These are phyloP conservation scores for Mactromeris polynyma DNA, from an alignment of 2,888 invertebrate genomes.

Conservation along the genomic window DNA sequence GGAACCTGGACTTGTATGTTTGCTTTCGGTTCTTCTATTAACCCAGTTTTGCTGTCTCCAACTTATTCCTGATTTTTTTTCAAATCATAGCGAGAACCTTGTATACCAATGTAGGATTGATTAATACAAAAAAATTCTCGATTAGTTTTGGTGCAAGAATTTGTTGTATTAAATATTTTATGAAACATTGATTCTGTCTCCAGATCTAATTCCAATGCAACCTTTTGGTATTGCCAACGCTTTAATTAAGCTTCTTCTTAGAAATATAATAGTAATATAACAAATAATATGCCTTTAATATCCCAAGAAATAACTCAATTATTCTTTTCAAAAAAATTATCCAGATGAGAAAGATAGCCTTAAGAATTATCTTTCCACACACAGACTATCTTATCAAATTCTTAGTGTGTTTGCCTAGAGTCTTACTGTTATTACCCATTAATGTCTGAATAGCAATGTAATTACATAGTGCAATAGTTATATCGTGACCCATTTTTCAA, in stretches of 20 bases:
- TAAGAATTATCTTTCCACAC: background rate
- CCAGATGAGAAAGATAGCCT: background rate
- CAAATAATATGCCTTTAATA: background rate
- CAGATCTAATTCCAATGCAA: too few species aligned
- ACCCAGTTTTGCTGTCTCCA: too few species aligned
- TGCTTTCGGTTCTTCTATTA: too few species aligned
- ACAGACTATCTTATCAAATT: conserved; percentile 2
- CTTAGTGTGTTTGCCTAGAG: background rate
- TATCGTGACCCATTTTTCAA: conserved; percentile 62
- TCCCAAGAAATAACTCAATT: background rate
- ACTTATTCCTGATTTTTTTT: too few species aligned
- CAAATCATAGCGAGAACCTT: too few species aligned
- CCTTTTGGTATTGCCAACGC: too few species aligned
- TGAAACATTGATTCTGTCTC: too few species aligned
- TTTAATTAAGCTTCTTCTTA: background rate
- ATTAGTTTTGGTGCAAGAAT: too few species aligned
- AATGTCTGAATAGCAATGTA: conserved; percentile 14
- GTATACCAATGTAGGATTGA: too few species aligned
- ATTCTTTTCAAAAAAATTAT: background rate
- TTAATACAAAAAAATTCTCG: too few species aligned
- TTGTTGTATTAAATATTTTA: too few species aligned
- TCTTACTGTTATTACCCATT: background rate
- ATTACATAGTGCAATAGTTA: conserved; percentile 56
- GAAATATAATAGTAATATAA: background rate
- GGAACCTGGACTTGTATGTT: too few species aligned